These are phyloP conservation scores for Conus canariensis DNA, from an alignment of 2,888 invertebrate species.

Conservation along the genomic window DNA sequence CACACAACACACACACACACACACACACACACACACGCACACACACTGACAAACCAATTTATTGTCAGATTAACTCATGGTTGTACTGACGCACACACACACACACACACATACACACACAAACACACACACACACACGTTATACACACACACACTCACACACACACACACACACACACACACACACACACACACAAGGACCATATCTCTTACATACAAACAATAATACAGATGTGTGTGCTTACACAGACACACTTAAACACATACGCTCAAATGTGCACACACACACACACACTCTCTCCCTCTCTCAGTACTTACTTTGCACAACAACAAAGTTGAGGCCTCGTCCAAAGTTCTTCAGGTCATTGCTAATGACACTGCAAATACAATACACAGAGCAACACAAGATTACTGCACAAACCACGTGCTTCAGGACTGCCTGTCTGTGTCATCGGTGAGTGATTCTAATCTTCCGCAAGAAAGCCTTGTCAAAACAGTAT, in stretches of 20 bases:
- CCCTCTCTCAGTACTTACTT: constrained; percentile 65
- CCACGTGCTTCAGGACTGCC: not conserved
- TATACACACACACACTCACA: not conserved
- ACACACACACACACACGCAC: constrained; percentile 8
- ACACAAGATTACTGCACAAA: not conserved
- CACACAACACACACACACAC: constrained; percentile 1
- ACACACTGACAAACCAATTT: too few species aligned
- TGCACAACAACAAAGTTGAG: constrained; percentile 71
- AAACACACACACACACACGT: not conserved
- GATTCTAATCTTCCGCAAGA: too few species aligned
- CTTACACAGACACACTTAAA: not conserved
- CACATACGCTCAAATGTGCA: not conserved
- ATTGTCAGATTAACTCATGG: too few species aligned
- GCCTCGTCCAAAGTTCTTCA: constrained; percentile 70
- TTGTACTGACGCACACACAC: too few species aligned
- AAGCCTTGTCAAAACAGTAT: too few species aligned
- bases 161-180: not conserved
- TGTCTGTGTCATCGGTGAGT: not conserved
- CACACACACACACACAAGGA: not conserved
- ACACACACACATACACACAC: not conserved
- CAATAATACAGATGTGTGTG: not conserved
- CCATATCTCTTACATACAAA: not conserved
- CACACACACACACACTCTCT: constrained; percentile 15
- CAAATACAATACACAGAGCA: constrained; percentile 34
- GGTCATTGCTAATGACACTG: constrained; percentile 66